Percentiles rank a stretch among this genome's conserved stretches.
Conservation (phyloP, 35 echinoderm and acorn worm genomes). For the Holothuria glaberrima region DNA sequence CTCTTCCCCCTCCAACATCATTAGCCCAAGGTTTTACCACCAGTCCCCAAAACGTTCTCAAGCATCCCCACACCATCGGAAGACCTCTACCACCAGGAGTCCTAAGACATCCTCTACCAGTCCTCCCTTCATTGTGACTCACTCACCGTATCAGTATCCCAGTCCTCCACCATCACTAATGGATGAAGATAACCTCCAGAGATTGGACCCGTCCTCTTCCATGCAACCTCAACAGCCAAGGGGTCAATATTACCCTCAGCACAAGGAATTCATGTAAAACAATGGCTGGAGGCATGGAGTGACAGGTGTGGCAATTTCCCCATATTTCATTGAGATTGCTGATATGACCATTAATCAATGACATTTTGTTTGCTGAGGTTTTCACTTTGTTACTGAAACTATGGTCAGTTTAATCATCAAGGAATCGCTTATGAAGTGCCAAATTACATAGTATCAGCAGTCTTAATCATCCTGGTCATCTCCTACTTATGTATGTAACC, state of each 20-base stretch:
- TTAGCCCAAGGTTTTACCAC: constrained; percentile 44
- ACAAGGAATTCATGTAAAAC: constrained; percentile 50
- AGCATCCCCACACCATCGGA: constrained; percentile 21
- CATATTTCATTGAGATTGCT: background rate
- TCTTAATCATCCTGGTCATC: too few species aligned
- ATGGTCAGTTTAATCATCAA: too few species aligned
- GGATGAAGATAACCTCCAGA: constrained; percentile 43
- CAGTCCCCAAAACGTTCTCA: constrained; percentile 46
- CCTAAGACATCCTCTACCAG: constrained; percentile 24
- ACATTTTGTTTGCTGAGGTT: too few species aligned
- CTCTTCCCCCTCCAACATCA: constrained; percentile 20
- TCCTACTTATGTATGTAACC: too few species aligned
- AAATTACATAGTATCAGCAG: too few species aligned
- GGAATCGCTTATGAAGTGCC: too few species aligned
- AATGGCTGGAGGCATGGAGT: background rate
- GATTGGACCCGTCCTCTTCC: background rate
- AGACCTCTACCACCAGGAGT: constrained; percentile 25
- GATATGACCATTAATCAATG: too few species aligned
- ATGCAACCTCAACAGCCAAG: constrained; percentile 35
- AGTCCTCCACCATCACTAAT: constrained; percentile 24
- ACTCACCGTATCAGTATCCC: constrained; percentile 47
- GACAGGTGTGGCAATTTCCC: background rate
- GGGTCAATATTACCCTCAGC: constrained; percentile 8
- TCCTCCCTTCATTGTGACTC: constrained; percentile 53
- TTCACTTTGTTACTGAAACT: too few species aligned